Evolutionary conservation across 1,140 invertebrate species (phyloP).

Genomic region (Ceratoteleas bidentatus): DNA sequence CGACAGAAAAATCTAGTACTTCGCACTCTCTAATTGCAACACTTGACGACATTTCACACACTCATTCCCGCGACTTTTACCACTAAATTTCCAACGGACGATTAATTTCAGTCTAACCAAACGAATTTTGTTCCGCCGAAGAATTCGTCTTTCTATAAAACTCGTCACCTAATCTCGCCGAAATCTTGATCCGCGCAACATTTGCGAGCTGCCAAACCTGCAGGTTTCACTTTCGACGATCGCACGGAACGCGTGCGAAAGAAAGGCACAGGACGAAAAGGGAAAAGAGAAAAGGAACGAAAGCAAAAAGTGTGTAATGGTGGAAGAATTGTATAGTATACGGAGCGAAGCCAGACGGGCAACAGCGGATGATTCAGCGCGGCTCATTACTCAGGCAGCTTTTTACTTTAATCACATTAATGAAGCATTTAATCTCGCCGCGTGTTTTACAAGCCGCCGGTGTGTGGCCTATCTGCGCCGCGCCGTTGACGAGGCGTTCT

Average conservation of each 20-base stretch:
- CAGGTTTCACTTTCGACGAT: slow-evolving; percentile 45
- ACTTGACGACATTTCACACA: too few species aligned
- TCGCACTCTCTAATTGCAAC: too few species aligned
- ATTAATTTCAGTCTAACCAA: too few species aligned
- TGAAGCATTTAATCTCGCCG: slow-evolving; percentile 81
- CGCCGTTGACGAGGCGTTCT: slow-evolving; percentile 75
- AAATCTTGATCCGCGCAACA: slow-evolving; percentile 1
- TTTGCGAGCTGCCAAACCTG: slow-evolving; percentile 3
- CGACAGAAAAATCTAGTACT: too few species aligned
- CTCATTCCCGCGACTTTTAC: too few species aligned
- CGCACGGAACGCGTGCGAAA: slow-evolving; percentile 51
- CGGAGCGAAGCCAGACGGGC: slow-evolving; percentile 58
- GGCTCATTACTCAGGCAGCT: slow-evolving; percentile 80
- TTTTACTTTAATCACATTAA: slow-evolving; percentile 82
- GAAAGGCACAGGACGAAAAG: slow-evolving; percentile 15
- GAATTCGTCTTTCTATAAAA: not conserved
- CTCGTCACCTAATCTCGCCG: not conserved
- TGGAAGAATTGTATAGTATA: slow-evolving; percentile 50
- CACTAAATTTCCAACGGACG: too few species aligned
- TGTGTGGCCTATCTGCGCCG: slow-evolving; percentile 75
- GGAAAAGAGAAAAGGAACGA: slow-evolving; percentile 18
- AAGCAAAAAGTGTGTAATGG: slow-evolving; percentile 50
- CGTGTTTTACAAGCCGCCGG: slow-evolving; percentile 79
- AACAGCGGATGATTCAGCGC: slow-evolving; percentile 75
- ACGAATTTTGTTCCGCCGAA: too few species aligned